Evolutionary conservation across 1,140 invertebrate species (phyloP).

Genomic region (Diuraphis noxia): DNA sequence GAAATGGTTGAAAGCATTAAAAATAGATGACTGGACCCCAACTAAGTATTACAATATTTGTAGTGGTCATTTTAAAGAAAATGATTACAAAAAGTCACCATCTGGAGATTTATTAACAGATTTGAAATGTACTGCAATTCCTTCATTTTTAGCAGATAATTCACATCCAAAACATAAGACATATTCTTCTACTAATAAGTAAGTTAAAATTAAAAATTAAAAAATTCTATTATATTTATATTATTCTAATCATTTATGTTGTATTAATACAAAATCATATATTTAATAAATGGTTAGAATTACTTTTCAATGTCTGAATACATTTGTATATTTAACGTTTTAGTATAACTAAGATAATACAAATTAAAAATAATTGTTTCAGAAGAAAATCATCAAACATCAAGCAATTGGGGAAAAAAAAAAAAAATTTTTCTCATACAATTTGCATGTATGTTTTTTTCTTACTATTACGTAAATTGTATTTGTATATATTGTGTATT

Average conservation of each 20-base stretch:
- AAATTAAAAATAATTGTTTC: background rate
- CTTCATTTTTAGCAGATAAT: background rate
- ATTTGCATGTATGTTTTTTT: background rate
- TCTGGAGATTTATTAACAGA: background rate
- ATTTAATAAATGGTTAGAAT: background rate
- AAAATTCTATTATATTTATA: background rate
- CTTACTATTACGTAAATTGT: background rate
- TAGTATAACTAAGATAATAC: too few relatives aligned
- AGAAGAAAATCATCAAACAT: background rate
- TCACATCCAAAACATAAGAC: background rate
- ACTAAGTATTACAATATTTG: background rate
- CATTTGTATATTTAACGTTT: too few relatives aligned
- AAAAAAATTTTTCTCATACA: background rate
- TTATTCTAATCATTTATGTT: background rate
- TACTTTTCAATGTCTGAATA: too few relatives aligned
- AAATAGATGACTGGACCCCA: background rate
- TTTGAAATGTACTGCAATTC: background rate
- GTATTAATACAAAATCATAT: background rate
- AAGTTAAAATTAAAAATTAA: background rate
- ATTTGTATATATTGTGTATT: background rate
- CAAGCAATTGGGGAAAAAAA: background rate
- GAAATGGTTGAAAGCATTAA: background rate
- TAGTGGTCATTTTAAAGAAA: background rate
- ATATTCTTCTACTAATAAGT: background rate
- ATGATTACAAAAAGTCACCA: background rate